Evolutionary conservation across 2,888 invertebrate genomes (phyloP).

Genomic region (Cyclophora albipunctata): DNA sequence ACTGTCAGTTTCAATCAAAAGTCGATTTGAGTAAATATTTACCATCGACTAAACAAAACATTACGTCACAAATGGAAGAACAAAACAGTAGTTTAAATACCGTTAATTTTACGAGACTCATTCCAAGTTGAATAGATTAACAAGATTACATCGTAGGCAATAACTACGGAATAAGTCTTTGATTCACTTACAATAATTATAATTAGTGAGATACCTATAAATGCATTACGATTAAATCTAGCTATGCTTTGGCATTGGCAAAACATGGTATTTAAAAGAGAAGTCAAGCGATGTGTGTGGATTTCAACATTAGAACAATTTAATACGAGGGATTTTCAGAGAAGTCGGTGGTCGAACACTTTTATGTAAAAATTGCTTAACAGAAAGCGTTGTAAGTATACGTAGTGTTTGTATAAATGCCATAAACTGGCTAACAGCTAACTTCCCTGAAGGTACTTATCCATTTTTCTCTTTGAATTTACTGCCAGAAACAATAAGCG

Average conservation of each 20-base stretch:
- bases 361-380: no score
- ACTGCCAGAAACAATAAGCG: no score
- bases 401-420: no score
- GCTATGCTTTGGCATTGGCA: conserved; percentile 76
- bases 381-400: no score
- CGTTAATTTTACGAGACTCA: conserved; percentile 52
- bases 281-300: neutral
- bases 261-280: conserved; percentile 59
- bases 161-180: conserved; percentile 71
- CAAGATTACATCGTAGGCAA: conserved; percentile 43
- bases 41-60: no score
- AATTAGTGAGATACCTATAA: conserved; percentile 74
- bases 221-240: conserved; percentile 73
- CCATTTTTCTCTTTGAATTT: no score
- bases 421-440: no score
- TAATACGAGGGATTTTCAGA: no score
- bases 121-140: conserved; percentile 51
- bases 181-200: conserved; percentile 65
- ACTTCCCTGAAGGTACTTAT: no score
- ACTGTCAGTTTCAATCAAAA: no score
- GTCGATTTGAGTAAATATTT: no score
- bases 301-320: neutral
- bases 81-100: conserved; percentile 16
- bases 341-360: no score
- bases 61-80: conserved; percentile 26